Evolutionary conservation across 2,797 vertebrate species (phyloP).

Genomic region (Pristis pectinata): DNA sequence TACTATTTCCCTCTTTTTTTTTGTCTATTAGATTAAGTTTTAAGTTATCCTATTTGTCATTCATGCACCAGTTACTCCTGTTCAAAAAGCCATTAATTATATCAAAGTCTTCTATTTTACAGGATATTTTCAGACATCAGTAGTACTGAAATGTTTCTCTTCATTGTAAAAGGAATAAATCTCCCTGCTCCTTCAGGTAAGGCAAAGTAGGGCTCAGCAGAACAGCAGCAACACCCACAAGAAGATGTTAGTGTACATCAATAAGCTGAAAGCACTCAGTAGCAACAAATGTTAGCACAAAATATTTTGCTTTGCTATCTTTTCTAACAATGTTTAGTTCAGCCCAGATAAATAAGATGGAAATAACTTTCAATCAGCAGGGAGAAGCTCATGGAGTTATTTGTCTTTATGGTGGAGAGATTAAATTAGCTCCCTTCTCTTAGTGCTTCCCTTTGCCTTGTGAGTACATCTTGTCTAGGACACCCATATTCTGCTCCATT

Average conservation of each 20-base stretch:
- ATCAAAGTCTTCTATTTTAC: conserved; percentile 40
- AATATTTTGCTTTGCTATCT: background rate
- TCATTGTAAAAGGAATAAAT: conserved; percentile 86
- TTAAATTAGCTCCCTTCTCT: too few relatives aligned
- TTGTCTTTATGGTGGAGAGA: too few relatives aligned
- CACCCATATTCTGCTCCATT: too few relatives aligned
- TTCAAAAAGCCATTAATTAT: background rate
- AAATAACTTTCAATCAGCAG: background rate
- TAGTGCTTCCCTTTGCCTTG: too few relatives aligned
- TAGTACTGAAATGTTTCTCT: conserved; percentile 90
- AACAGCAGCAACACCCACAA: background rate
- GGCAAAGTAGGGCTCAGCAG: background rate
- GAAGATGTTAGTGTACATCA: background rate
- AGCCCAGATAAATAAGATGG: background rate
- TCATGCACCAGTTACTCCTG: background rate
- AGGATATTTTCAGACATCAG: conserved; percentile 95
- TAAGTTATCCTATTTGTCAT: background rate
- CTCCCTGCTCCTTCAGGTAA: conserved; percentile 86
- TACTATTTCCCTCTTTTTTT: background rate
- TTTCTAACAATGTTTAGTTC: background rate
- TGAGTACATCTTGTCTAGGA: too few relatives aligned
- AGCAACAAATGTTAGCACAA: background rate
- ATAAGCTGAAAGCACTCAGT: background rate
- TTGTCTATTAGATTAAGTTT: background rate
- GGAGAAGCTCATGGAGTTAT: too few relatives aligned